Base-by-base conservation (phyloP, 35 echinoderm and acorn worm species). In the Ophiothrix spiculata region DNA sequence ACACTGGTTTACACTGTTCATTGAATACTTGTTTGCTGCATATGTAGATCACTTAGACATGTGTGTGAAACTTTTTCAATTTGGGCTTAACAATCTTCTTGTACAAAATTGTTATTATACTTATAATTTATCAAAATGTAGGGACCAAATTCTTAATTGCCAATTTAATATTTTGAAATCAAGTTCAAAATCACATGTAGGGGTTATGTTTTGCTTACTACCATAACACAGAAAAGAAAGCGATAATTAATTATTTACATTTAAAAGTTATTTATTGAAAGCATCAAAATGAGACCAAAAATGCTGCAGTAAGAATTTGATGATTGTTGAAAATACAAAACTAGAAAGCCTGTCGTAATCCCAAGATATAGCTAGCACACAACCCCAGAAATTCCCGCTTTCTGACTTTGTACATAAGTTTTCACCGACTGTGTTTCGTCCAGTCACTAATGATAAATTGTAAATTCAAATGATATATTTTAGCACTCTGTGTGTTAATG, bases 401-500 rank as follows among this genome's bases (percentile, higher is more conserved):
- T 69, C 6, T 11, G 21, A 54, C 29, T 12, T 25, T 69, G 60
- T 69, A 69, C 60, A 69, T 69, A 69, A 69, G 25, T 69, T 69
- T 69, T 28, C 60, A 69, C 23, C 29, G 60, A 69, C 60, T 69
- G 60, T 25, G 17, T 69, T 28, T 25, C 10, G 16, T 25, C 23
- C 60, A 69, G 60, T 69, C 60, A 69, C 60, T 69, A 69, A 69
- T 69, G 60, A 69, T 25, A 4, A 28, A 25, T n/a, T 69, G 60
- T 69, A 69, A 69, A 69, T 69, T 69, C 16, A n/a, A 69, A 69
- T 25, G 17, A 69, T 69, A 69, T 69, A 69, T 69, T 69, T 69
- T 69, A 69, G 60, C 60, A 69, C 60, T 69, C 16, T 28, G 29
- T 69, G 60, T 69, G 60, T 69, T 69, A 69, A 69, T 69, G 3